These are phyloP conservation scores for Ctenopoma kingsleyae DNA, from an alignment of 2,797 vertebrate species.

Conservation along the genomic window DNA sequence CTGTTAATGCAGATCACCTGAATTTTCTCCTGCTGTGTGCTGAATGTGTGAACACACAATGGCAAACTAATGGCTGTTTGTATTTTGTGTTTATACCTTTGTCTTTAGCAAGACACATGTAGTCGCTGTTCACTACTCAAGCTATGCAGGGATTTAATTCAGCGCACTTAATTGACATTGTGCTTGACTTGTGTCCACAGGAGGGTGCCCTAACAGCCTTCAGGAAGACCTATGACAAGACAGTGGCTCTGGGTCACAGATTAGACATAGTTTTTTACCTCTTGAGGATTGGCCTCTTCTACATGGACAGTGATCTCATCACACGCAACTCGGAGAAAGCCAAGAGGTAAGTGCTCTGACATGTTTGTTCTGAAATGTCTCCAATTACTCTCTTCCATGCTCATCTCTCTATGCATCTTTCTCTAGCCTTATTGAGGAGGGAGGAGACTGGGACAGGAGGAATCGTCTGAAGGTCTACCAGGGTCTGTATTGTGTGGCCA, in stretches of 20 bases:
- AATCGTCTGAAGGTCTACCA: constrained; percentile 98
- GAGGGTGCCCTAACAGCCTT: constrained; percentile 95
- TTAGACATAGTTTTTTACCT: constrained; percentile 98
- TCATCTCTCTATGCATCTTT: neutral
- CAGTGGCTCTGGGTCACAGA: constrained; percentile 95
- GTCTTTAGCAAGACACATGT: no score
- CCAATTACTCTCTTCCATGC: fast-evolving
- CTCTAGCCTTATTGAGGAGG: constrained; percentile 95
- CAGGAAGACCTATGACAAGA: constrained; percentile 98
- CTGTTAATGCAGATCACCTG: no score
- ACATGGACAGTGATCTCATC: constrained; percentile 99
- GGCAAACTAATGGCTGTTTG: no score
- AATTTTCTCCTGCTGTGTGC: no score
- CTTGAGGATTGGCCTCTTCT: constrained; percentile 96
- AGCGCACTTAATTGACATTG: neutral
- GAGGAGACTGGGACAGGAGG: constrained; percentile 97
- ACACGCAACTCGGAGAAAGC: constrained; percentile 98
- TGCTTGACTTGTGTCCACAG: constrained; percentile 71
- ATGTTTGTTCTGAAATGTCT: neutral
- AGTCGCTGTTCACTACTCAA: no score
- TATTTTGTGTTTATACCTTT: no score
- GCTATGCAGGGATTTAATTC: no score
- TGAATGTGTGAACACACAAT: no score
- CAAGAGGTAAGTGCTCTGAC: constrained; percentile 87
- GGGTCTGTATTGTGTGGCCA: constrained; percentile 97